Evolutionary conservation across 1,140 invertebrate species (phyloP).

Genomic region (Aricia agestis): DNA sequence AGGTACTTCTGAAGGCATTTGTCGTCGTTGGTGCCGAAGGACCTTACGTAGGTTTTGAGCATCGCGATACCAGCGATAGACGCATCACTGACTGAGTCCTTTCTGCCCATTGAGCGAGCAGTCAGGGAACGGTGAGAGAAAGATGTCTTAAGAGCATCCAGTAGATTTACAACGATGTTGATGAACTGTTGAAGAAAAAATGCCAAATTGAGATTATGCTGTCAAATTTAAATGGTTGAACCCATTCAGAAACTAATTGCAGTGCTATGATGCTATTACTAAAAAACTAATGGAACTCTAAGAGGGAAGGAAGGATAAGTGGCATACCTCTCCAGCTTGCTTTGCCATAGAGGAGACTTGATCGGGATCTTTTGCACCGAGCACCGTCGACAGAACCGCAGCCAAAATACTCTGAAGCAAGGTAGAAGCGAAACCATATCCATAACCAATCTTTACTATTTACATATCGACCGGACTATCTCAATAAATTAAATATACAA

Average conservation of each 20-base stretch:
- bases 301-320: slow-evolving; percentile 59
- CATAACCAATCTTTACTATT: slow-evolving; percentile 73
- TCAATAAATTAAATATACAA: slow-evolving; percentile 39
- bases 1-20: slow-evolving; percentile 88
- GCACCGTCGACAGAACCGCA: slow-evolving; percentile 89
- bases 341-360: slow-evolving; percentile 93
- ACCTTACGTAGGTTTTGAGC: slow-evolving; percentile 91
- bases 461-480: slow-evolving; percentile 55
- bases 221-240: background rate
- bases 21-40: slow-evolving; percentile 87
- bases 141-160: slow-evolving; percentile 92
- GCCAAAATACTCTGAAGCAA: slow-evolving; percentile 90
- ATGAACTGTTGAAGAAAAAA: slow-evolving; percentile 83
- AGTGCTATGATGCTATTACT: slow-evolving; percentile 5
- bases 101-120: slow-evolving; percentile 87
- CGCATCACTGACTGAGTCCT: slow-evolving; percentile 90
- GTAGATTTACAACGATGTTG: slow-evolving; percentile 91
- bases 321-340: slow-evolving; percentile 93
- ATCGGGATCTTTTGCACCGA: slow-evolving; percentile 91
- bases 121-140: slow-evolving; percentile 91
- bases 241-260: background rate
- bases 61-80: slow-evolving; percentile 89
- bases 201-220: background rate
- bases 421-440: slow-evolving; percentile 75
- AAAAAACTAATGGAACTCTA: slow-evolving; percentile 22